Evolutionary conservation across 2,888 invertebrate species (phyloP).

Genomic region (Nowickia ferox): DNA sequence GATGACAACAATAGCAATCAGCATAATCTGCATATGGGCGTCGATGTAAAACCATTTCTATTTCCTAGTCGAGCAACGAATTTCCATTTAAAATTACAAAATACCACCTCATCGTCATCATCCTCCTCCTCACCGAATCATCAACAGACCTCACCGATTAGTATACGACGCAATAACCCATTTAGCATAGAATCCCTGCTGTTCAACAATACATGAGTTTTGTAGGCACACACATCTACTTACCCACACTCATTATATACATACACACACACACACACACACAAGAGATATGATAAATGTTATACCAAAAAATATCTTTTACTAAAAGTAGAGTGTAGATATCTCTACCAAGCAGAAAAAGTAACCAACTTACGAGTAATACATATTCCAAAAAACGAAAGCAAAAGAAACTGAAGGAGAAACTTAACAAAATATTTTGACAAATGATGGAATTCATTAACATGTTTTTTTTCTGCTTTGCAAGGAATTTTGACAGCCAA

Average conservation of each 20-base stretch:
- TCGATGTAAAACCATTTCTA: conserved; percentile 69
- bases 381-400: not conserved
- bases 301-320: conserved; percentile 52
- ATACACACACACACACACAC: not conserved
- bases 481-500: conserved; percentile 22
- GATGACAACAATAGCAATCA: conserved; percentile 70
- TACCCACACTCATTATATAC: not conserved
- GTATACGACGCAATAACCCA: conserved; percentile 87
- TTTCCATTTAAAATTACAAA: conserved; percentile 74
- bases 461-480: conserved; percentile 8
- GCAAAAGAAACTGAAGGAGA: not conserved
- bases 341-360: not conserved
- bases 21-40: conserved; percentile 58
- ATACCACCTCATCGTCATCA: conserved; percentile 72
- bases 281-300: conserved; percentile 28
- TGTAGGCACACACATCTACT: conserved; percentile 43
- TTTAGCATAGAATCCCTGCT: conserved; percentile 95
- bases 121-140: conserved; percentile 77
- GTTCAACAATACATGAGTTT: conserved; percentile 84
- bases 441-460: conserved; percentile 21
- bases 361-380: not conserved
- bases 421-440: conserved; percentile 18
- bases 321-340: conserved; percentile 5
- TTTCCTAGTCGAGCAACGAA: conserved; percentile 74
- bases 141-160: conserved; percentile 85